These are phyloP conservation scores for Diprion similis DNA, from an alignment of 1,140 invertebrate species.

Conservation along the genomic window DNA sequence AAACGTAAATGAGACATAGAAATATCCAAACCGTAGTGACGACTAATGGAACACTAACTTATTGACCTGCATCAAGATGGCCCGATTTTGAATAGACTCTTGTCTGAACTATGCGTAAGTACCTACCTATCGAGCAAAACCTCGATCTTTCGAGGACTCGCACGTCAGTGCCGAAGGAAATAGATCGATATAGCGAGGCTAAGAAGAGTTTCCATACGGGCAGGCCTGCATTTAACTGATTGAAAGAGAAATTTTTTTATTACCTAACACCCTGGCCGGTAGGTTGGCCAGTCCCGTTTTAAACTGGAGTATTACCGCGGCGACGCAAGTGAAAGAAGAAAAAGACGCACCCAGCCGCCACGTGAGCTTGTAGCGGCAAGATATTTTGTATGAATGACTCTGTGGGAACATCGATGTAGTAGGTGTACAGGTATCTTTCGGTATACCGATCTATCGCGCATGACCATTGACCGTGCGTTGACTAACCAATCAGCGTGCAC, in stretches of 20 bases:
- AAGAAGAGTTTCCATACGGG: neutral
- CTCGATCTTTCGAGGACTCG: too few relatives aligned
- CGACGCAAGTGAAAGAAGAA: conserved; percentile 2
- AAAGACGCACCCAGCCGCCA: neutral
- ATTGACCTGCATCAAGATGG: too few relatives aligned
- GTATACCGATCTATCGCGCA: neutral
- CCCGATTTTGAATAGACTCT: too few relatives aligned
- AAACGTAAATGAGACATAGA: too few relatives aligned
- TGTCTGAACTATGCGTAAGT: too few relatives aligned
- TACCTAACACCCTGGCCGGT: conserved; percentile 37
- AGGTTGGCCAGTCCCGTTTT: conserved; percentile 33
- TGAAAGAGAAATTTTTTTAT: conserved; percentile 46
- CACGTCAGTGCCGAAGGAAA: neutral
- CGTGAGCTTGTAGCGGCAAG: neutral
- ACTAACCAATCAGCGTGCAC: neutral
- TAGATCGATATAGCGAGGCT: neutral
- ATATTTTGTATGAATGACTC: conserved; percentile 2
- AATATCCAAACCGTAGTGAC: too few relatives aligned
- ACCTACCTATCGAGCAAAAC: too few relatives aligned
- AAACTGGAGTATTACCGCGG: neutral
- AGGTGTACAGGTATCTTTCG: neutral
- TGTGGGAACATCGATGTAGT: neutral
- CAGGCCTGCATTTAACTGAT: conserved; percentile 35
- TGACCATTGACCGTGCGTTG: neutral
- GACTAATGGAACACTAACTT: too few relatives aligned